Conservation (phyloP, 2,888 invertebrate species). For the Esperia sulphurella region DNA sequence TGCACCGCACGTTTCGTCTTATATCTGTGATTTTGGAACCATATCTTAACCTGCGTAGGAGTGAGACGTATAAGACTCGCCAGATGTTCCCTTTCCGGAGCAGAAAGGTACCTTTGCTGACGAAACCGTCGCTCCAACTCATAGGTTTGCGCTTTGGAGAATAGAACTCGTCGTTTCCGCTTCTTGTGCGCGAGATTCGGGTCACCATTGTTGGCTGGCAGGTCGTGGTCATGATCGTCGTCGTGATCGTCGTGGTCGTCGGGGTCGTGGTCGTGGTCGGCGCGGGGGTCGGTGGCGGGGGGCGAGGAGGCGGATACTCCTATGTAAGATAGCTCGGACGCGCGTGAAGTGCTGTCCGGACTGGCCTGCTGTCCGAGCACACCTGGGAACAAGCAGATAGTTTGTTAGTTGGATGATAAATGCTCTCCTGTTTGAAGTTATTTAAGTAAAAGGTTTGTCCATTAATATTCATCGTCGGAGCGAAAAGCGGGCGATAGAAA, state of each 20-base stretch:
- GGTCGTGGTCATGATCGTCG: slow-evolving; percentile 77
- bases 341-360: slow-evolving; percentile 92
- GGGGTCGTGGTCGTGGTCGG: slow-evolving; percentile 49
- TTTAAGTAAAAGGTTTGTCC: no score
- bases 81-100: slow-evolving; percentile 97
- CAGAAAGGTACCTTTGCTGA: slow-evolving; percentile 97
- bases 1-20: slow-evolving; percentile 99
- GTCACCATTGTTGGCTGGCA: slow-evolving; percentile 45
- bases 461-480: no score
- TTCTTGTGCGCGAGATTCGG: slow-evolving; percentile 86
- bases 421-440: no score
- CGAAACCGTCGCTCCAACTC: slow-evolving; percentile 96
- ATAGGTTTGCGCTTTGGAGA: slow-evolving; percentile 98
- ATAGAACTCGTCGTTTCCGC: slow-evolving; percentile 96
- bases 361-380: slow-evolving; percentile 85
- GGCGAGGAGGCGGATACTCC: slow-evolving; percentile 63
- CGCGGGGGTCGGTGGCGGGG: slow-evolving; percentile 48
- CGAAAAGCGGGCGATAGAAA: no score
- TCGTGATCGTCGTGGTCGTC: slow-evolving; percentile 79
- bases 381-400: slow-evolving; percentile 46
- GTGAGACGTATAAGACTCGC: slow-evolving; percentile 96
- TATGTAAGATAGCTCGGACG: slow-evolving; percentile 85
- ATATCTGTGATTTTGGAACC: slow-evolving; percentile 99
- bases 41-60: slow-evolving; percentile 98
- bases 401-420: no score